phyloP scores from a whole-genome alignment of 2,797 vertebrate species.

The Enteromius thamalakanensis region DNA sequence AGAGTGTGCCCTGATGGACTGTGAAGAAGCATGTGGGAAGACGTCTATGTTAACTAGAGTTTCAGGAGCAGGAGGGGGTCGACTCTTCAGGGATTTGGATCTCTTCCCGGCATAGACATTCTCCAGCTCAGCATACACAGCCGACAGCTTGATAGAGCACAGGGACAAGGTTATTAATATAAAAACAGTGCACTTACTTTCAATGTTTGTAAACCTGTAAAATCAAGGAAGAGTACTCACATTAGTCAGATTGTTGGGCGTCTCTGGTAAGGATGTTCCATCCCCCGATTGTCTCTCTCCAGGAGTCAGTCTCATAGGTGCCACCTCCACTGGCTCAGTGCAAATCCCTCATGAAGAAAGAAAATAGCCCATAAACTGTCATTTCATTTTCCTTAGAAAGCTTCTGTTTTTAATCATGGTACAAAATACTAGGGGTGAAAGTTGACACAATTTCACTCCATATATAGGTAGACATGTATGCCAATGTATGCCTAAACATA shows the following conservation, averaged over 20 bases:
- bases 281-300: conserved; percentile 97
- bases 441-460: too few relatives aligned
- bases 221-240: conserved; percentile 71
- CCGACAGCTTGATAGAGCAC: conserved; percentile 83
- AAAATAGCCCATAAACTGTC: conserved; percentile 41
- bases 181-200: conserved; percentile 50
- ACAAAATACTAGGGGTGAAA: too few relatives aligned
- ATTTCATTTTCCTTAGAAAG: background rate
- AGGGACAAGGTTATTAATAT: conserved; percentile 18
- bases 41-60: conserved; percentile 74
- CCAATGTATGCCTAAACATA: background rate
- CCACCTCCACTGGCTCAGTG: conserved; percentile 82
- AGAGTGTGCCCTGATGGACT: conserved; percentile 68
- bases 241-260: conserved; percentile 96
- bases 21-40: conserved; percentile 69
- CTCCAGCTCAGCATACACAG: conserved; percentile 93
- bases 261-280: conserved; percentile 95
- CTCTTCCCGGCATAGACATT: conserved; percentile 88
- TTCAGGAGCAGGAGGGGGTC: conserved; percentile 81
- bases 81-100: conserved; percentile 81
- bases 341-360: conserved; percentile 68
- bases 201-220: background rate
- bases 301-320: conserved; percentile 83
- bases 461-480: too few relatives aligned
- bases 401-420: background rate